Base-by-base conservation (phyloP, 2,888 invertebrate species). In the Cryptophagus acutangulus region DNA sequence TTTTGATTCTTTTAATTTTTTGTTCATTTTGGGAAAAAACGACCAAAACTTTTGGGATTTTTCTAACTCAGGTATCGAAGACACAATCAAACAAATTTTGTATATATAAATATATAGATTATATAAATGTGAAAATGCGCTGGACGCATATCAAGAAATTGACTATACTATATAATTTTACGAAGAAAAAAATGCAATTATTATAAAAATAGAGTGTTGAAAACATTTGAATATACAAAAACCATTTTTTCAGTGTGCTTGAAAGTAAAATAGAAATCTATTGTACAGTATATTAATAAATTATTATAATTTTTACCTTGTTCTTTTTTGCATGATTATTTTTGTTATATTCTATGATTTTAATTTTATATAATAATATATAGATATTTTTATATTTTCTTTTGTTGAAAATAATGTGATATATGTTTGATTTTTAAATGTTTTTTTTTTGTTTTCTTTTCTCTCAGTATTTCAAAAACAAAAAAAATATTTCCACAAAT, bases 301-400 rank as follows among this genome's bases (percentile, higher is more conserved):
- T 50, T 38, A 36, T 45, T 48, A n/a, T n/a, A n/a, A n/a, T n/a
- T n/a, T n/a, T n/a, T n/a, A n/a, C n/a, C n/a, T n/a, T 26, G 26
- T n/a, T 38, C 36, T 48, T 52, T 53, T 45, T 46, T 47, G 48
- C 48, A 53, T 52, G 52, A 47, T 48, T 48, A 47, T 54, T 48
- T 57, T 56, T 58, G 56, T 58, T 58, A 54, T 54, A 42, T 45
- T 43, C 14, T 54, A 51, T 54, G 46, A 52, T 48, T 49, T 54
- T 51, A 51, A 56, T 56, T 54, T 57, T 57, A 53, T 56, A 51
- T 46, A 54, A 26, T 26, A 26, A 4, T 55, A 52, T 56, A 49
- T 46, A 52, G 45, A 57, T 59, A 55, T 57, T 57, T 57, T 57
- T 55, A 57, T 53, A 55, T 55, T 55, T 57, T 55, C 52, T 56